Percentiles rank a stretch among this genome's conserved stretches.
Conservation (phyloP, 1,140 invertebrate genomes). For the Phymorhynchus buccinoides region DNA sequence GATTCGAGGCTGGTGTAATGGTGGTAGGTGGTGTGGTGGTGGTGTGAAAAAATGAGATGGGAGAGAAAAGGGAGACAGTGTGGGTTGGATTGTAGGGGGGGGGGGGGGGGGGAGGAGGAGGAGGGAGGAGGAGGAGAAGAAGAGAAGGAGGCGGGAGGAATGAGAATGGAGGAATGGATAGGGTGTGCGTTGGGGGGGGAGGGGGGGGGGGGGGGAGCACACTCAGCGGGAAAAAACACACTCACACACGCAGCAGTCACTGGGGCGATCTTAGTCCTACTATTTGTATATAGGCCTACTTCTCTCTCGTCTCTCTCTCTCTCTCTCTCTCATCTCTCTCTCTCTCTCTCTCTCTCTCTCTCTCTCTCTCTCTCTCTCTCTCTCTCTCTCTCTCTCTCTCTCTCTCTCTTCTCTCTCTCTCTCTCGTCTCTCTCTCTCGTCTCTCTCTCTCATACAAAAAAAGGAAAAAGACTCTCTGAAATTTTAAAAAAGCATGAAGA, state of each 20-base stretch:
- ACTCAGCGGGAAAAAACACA: not conserved
- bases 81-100: not conserved
- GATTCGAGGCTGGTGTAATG: too few relatives aligned
- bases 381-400: slow-evolving; percentile 14
- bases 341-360: not conserved
- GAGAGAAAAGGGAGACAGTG: not conserved
- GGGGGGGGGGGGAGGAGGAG: not conserved
- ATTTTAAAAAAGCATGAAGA: too few relatives aligned
- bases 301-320: too few relatives aligned
- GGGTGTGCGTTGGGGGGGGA: too few relatives aligned
- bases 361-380: not conserved
- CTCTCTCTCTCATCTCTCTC: too few relatives aligned
- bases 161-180: too few relatives aligned
- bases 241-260: not conserved
- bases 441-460: too few relatives aligned
- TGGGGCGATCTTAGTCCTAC: not conserved
- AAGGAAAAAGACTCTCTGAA: too few relatives aligned
- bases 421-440: too few relatives aligned
- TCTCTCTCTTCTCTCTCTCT: slow-evolving; percentile 18
- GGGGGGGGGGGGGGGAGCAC: not conserved
- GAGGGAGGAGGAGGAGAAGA: not conserved
- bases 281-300: not conserved
- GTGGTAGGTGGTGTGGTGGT: too few relatives aligned
- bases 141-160: not conserved
- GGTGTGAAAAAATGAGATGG: not conserved